A percentile compares a stretch with the other conserved stretches of the same genome.
phyloP scores from a whole-genome alignment of 2,797 vertebrate genomes.

The Brotula barbata region DNA sequence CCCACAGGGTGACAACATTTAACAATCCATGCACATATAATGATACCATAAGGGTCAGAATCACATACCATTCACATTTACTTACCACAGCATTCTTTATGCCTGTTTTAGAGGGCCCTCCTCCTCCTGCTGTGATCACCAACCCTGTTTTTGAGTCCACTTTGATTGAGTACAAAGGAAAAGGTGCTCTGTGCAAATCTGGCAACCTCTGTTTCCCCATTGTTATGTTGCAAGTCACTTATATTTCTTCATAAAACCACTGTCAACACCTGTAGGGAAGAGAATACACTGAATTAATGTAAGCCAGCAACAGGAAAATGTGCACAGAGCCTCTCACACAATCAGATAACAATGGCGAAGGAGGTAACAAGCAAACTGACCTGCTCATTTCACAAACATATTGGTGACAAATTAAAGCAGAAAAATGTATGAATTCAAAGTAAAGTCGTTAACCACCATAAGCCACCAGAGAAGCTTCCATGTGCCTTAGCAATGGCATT shows the following conservation, averaged over 20 bases:
- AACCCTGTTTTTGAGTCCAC: slow-evolving; percentile 82
- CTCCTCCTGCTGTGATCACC: slow-evolving; percentile 89
- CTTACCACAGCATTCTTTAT: slow-evolving; percentile 93
- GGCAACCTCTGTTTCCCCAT: slow-evolving; percentile 86
- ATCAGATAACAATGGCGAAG: too few relatives aligned
- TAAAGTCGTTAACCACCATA: too few relatives aligned
- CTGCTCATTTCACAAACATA: too few relatives aligned
- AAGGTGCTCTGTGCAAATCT: slow-evolving; percentile 92
- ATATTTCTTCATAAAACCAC: slow-evolving; percentile 38
- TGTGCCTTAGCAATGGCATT: too few relatives aligned
- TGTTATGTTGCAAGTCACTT: slow-evolving; percentile 22
- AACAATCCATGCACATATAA: neutral
- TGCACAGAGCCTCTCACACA: too few relatives aligned
- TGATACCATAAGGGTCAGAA: neutral
- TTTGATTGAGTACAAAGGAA: slow-evolving; percentile 89
- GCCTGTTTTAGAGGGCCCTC: slow-evolving; percentile 91
- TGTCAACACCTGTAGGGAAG: slow-evolving; percentile 30
- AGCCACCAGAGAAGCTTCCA: too few relatives aligned
- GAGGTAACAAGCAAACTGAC: too few relatives aligned
- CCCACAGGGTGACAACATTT: neutral
- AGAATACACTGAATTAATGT: neutral
- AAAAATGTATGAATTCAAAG: too few relatives aligned
- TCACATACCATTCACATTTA: neutral
- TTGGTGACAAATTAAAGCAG: too few relatives aligned
- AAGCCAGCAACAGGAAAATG: too few relatives aligned